A percentile compares a stretch with the other conserved stretches of the same genome.
Conservation (phyloP, 2,797 vertebrate species). For the Melanogrammus aeglefinus region DNA sequence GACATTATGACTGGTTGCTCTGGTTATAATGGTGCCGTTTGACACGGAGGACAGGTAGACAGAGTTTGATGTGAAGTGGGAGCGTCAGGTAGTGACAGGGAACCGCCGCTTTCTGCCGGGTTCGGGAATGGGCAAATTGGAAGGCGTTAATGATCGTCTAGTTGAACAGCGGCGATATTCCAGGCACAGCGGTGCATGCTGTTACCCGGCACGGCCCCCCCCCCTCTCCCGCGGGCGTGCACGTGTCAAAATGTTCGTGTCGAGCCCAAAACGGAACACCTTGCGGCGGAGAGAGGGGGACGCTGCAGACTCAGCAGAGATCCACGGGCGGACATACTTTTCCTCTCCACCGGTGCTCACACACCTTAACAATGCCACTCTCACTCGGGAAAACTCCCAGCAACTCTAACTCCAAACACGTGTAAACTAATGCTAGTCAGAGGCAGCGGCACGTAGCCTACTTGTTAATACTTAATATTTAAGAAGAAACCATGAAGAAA, state of each 20-base stretch:
- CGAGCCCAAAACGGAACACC: background rate
- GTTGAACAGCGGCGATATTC: background rate
- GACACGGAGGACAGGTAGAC: background rate
- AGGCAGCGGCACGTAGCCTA: background rate
- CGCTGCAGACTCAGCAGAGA: background rate
- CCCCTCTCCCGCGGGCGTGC: too few species aligned
- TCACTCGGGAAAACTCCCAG: background rate
- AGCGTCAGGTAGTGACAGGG: background rate
- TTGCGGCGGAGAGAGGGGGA: background rate
- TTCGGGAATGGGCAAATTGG: background rate
- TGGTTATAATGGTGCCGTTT: background rate
- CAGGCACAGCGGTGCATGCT: background rate
- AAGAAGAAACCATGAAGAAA: constrained; percentile 23
- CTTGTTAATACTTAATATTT: constrained; percentile 16
- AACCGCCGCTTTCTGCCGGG: background rate
- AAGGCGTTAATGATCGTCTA: background rate
- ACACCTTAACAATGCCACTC: background rate
- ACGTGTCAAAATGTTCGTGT: background rate
- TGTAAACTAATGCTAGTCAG: background rate
- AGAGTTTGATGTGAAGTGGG: background rate
- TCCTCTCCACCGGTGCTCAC: background rate
- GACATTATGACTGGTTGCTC: background rate
- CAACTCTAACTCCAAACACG: background rate
- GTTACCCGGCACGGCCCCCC: too few species aligned
- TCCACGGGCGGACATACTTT: background rate